Evolutionary conservation across 92 coral and sea anemone species (phyloP), one percentile per base, ranked within the genome.

Genomic region (Galaxea fascicularis): DNA sequence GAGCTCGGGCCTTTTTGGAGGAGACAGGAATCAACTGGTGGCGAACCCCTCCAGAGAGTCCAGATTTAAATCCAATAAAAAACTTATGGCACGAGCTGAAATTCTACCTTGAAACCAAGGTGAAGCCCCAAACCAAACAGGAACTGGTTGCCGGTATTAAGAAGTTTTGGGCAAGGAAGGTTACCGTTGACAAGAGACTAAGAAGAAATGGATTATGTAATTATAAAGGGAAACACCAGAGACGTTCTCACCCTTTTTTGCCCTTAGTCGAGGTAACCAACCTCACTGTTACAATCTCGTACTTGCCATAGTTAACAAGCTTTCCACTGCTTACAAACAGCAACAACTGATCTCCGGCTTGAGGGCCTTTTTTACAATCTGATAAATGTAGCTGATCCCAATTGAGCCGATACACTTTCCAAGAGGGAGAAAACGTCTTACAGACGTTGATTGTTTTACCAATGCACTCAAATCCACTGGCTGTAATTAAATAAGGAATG

Each of bases 271-370:
- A n/a, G 28, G 9, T 22, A 60, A 60, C 66, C 66, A 8, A 8
- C 62, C 49, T 47, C 21, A 18, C 77, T 1, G 77, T 72, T 0
- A 49, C 77, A 0, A 72, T 54, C 56, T 72, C 60, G 44, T 72
- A 72, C 44, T 51, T 72, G 26, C 77, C 77, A 20, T 49, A 72
- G 41, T 72, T 72, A 11, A 7, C 8, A 26, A 72, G 41, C 22
- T 14, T 24, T 47, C 62, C 77, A 2, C n/a, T 11, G 77, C 77
- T 72, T 4, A 72, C 62, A 72, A 72, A 72, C 22, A 72, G 24
- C 29, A 72, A 24, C 21, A 72, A 52, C 62, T 49, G 35, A 52
- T 72, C 77, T 4, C 77, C 77, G 22, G 77, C 60, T 27, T 13
- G 7, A 18, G 77, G 4, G 24, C 17, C 15, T 49, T 18, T 28